phyloP scores from a whole-genome alignment of 2,113 vertebrate genomes.

The Crocuta crocuta region DNA sequence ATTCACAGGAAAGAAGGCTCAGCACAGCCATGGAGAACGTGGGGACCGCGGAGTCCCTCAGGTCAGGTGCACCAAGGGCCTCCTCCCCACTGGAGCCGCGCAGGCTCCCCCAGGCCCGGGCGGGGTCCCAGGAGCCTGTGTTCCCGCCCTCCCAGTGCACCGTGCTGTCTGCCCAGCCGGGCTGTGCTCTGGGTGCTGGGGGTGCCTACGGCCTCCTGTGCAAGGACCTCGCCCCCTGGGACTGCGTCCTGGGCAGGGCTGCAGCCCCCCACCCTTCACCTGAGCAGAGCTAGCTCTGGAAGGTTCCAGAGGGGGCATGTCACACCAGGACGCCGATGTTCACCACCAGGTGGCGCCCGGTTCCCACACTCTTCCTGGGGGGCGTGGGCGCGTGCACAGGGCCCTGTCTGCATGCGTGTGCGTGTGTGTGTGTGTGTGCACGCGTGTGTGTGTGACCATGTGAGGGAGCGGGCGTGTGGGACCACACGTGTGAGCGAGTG shows the following conservation, averaged over 20 bases:
- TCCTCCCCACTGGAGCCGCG: rapidly evolving
- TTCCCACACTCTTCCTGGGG: rapidly evolving
- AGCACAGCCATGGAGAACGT: not conserved
- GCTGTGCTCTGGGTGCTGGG: not conserved
- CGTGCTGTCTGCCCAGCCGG: not conserved
- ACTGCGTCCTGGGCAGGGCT: not conserved
- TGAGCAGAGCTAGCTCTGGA: not conserved
- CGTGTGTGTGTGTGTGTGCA: no score
- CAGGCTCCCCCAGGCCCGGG: not conserved
- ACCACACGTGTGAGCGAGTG: not conserved
- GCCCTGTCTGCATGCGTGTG: not conserved
- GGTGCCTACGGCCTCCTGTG: not conserved
- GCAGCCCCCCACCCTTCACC: not conserved
- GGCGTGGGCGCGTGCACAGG: not conserved
- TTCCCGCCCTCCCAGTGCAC: not conserved
- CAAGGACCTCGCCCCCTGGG: not conserved
- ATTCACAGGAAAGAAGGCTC: rapidly evolving
- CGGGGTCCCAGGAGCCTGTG: not conserved
- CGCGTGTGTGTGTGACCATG: rapidly evolving
- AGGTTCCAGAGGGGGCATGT: not conserved
- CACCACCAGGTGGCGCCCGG: conserved; percentile 52
- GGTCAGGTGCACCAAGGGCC: not conserved
- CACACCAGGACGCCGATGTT: rapidly evolving
- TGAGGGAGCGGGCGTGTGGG: not conserved
- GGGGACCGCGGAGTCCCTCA: not conserved